Percentiles rank a stretch among this genome's conserved stretches.
phyloP scores from a whole-genome alignment of 2,113 vertebrate species.

The Vulpes ferrilata region DNA sequence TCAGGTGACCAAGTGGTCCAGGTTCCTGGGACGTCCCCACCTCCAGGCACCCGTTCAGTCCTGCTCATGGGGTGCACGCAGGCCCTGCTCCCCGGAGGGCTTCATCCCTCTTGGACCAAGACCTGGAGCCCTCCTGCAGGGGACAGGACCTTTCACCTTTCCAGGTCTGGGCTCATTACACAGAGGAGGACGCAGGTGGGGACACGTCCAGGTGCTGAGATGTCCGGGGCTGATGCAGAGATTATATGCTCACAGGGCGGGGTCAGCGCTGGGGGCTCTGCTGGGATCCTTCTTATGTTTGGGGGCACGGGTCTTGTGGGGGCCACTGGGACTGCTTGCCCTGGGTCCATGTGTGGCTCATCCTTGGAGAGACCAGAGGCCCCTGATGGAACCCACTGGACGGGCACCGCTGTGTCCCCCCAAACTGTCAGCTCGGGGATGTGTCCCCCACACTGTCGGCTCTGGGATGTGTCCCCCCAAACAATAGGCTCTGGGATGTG shows the following conservation, averaged over 20 bases:
- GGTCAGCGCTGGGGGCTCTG: accelerated
- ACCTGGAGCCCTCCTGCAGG: not conserved
- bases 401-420: not conserved
- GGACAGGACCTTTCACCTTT: accelerated
- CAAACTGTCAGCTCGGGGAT: not conserved
- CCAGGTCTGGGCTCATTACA: not conserved
- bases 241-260: accelerated
- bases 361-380: not conserved
- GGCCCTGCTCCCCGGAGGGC: too few relatives aligned
- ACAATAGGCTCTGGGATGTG: not conserved
- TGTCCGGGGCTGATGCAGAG: not conserved
- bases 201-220: not conserved
- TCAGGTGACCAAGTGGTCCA: too few relatives aligned
- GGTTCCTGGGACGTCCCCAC: not conserved
- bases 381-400: not conserved
- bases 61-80: accelerated
- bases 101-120: not conserved
- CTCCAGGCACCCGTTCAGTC: not conserved
- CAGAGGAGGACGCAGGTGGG: accelerated
- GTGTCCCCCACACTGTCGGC: not conserved
- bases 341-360: accelerated
- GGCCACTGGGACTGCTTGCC: not conserved
- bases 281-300: accelerated
- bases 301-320: too few relatives aligned
- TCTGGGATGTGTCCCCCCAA: not conserved